Evolutionary conservation across 2,888 invertebrate species (phyloP).

Genomic region (Cylloceria caligata): DNA sequence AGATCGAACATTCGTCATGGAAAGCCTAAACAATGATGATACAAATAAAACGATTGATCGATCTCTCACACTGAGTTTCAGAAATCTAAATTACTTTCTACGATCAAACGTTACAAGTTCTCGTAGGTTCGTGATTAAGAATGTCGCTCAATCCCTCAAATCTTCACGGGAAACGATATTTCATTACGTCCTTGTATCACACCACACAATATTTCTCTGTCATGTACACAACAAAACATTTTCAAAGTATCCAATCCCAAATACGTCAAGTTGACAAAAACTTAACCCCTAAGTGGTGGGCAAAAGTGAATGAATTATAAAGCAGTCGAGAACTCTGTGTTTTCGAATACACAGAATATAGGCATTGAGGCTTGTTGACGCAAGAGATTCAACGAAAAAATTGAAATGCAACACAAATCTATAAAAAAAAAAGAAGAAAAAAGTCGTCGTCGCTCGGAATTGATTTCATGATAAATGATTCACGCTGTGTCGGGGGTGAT

Average conservation of each 20-base stretch:
- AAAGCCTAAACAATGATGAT: background rate
- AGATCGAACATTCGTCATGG: background rate
- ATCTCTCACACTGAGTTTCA: too few species aligned
- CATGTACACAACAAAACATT: background rate
- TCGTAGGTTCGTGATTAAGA: too few species aligned
- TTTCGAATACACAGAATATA: background rate
- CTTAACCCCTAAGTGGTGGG: background rate
- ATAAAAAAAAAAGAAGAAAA: background rate
- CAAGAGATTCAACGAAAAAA: background rate
- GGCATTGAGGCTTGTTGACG: background rate
- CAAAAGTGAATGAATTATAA: background rate
- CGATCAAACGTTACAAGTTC: too few species aligned
- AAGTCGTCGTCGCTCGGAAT: background rate
- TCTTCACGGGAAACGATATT: background rate
- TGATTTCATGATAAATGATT: slow-evolving; percentile 21
- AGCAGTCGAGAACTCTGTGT: background rate
- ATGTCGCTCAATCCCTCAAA: too few species aligned
- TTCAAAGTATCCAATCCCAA: background rate
- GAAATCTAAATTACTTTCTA: too few species aligned
- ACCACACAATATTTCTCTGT: background rate
- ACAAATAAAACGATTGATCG: too few species aligned
- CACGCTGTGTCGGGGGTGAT: background rate
- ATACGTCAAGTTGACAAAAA: background rate
- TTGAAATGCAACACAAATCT: background rate
- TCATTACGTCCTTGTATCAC: background rate